Evolutionary conservation across 2,113 vertebrate species (phyloP).

Genomic region (Prunella himalayana): DNA sequence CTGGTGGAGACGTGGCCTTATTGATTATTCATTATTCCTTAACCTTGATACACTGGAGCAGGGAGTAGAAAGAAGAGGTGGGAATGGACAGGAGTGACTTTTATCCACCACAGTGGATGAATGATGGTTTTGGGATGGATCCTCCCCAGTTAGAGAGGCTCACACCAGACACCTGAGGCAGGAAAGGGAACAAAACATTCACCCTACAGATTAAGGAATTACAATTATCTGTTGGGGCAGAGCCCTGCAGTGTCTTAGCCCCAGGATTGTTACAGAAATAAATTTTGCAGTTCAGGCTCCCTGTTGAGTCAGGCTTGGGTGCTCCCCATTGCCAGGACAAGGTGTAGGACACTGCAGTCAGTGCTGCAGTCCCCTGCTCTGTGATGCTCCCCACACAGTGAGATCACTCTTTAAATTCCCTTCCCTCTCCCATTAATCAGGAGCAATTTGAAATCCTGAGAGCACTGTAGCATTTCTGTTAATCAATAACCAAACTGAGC

Average conservation of each 20-base stretch:
- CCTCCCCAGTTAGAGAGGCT: neutral
- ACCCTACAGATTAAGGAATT: neutral
- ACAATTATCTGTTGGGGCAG: neutral
- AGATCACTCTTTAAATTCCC: neutral
- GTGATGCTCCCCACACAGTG: neutral
- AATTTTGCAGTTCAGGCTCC: neutral
- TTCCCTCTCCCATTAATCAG: constrained; percentile 21
- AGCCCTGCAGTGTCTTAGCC: neutral
- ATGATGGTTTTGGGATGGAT: neutral
- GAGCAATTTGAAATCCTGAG: neutral
- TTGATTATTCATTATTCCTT: neutral
- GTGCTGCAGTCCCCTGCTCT: neutral
- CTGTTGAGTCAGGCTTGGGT: neutral
- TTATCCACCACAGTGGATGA: neutral
- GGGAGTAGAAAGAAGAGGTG: neutral
- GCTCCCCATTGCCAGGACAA: neutral
- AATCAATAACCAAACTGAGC: neutral
- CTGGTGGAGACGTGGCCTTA: neutral
- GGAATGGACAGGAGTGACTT: neutral
- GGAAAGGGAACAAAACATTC: neutral
- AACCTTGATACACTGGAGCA: neutral
- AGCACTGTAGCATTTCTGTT: constrained; percentile 21
- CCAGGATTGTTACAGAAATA: neutral
- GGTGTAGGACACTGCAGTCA: neutral
- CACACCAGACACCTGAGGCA: neutral